These are phyloP conservation scores for Isurus oxyrinchus DNA, from an alignment of 2,113 vertebrate species.

Conservation along the genomic window DNA sequence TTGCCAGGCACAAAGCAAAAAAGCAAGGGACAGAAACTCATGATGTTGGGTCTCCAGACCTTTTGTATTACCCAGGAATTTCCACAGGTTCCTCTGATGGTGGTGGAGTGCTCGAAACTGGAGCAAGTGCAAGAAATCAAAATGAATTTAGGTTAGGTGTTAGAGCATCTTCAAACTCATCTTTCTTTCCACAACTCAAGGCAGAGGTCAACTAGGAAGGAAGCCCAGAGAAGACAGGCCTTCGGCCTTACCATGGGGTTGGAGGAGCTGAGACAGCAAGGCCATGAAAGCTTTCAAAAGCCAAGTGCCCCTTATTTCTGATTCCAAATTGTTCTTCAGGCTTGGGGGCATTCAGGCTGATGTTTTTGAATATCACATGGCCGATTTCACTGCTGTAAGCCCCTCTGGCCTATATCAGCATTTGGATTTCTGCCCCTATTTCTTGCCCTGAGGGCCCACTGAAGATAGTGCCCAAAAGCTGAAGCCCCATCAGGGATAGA, in stretches of 20 bases:
- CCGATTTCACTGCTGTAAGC: neutral
- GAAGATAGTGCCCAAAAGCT: too few species aligned
- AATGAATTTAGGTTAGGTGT: neutral
- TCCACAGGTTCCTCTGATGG: neutral
- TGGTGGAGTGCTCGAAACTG: neutral
- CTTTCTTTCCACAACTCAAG: neutral
- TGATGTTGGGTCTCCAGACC: neutral
- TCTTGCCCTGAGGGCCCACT: neutral
- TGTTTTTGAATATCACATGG: neutral
- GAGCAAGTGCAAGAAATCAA: neutral
- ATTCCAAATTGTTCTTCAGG: neutral
- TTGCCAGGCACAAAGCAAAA: neutral
- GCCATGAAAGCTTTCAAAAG: neutral
- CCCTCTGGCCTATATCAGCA: neutral
- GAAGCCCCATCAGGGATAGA: neutral
- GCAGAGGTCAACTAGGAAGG: neutral
- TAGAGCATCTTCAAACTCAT: too few species aligned
- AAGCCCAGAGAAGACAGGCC: neutral
- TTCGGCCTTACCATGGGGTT: neutral
- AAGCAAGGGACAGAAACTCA: too few species aligned
- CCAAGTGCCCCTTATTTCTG: neutral
- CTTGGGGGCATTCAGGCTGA: neutral
- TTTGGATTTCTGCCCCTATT: neutral
- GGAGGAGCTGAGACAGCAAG: neutral
- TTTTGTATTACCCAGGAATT: neutral